Conservation (phyloP, 2,888 invertebrate species). For the Meghimatium bilineatum region DNA sequence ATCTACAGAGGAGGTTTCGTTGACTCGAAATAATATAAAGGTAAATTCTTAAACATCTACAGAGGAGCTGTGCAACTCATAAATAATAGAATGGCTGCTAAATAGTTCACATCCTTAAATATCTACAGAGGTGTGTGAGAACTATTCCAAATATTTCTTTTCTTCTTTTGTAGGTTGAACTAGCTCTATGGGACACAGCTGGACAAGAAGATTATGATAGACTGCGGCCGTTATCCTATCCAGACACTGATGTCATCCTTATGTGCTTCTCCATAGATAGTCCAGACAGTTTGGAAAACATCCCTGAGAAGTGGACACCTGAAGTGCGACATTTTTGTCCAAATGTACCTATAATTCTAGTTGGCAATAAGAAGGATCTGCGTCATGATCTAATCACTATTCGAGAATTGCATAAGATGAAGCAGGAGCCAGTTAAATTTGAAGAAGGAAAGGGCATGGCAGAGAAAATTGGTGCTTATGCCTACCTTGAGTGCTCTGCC, state of each 20-base stretch:
- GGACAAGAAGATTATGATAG: constrained; percentile 98
- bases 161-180: constrained; percentile 70
- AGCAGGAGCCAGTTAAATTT: constrained; percentile 97
- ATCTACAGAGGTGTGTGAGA: neutral
- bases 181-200: constrained; percentile 90
- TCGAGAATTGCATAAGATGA: constrained; percentile 92
- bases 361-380: constrained; percentile 90
- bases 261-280: constrained; percentile 99
- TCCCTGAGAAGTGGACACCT: constrained; percentile 99
- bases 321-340: constrained; percentile 96
- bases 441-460: constrained; percentile 99
- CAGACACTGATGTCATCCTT: constrained; percentile 98
- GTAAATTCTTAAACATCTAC: too few species aligned
- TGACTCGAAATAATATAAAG: too few species aligned
- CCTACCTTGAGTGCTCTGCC: constrained; percentile 98
- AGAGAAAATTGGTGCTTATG: constrained; percentile 98
- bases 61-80: too few species aligned
- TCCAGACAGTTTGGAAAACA: constrained; percentile 98
- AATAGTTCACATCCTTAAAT: neutral
- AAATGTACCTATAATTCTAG: constrained; percentile 97
- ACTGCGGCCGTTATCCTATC: constrained; percentile 94
- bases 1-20: too few species aligned
- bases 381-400: constrained; percentile 78
- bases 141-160: neutral
- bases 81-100: too few species aligned